phyloP scores from a whole-genome alignment of 1,140 invertebrate species.

The Bilobella aurantiaca region DNA sequence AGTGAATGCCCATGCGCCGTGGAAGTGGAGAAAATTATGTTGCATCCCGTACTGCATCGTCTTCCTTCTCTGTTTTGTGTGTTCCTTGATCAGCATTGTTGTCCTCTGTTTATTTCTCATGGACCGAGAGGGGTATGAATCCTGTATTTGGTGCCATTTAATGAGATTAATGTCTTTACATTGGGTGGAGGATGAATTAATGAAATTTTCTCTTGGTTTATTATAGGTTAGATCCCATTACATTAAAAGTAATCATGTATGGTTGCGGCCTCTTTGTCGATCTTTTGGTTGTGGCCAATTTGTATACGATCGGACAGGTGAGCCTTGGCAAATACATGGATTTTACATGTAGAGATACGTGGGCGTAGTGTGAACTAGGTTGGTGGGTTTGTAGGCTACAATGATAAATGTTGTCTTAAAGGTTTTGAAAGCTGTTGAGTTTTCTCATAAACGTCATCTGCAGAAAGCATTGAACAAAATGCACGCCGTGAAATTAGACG shows the following conservation, averaged over 20 bases:
- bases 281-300: constrained; percentile 67
- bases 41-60: constrained; percentile 64
- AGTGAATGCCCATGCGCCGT: too few species aligned
- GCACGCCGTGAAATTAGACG: constrained; percentile 62
- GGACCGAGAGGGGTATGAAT: constrained; percentile 11
- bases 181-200: too few species aligned
- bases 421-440: constrained; percentile 55
- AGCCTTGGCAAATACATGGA: constrained; percentile 10
- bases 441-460: constrained; percentile 69
- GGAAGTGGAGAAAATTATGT: constrained; percentile 77
- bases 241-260: constrained; percentile 39
- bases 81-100: constrained; percentile 39
- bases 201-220: too few species aligned
- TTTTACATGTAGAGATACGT: background rate
- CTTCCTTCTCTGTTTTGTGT: constrained; percentile 41
- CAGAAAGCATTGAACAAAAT: constrained; percentile 58
- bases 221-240: constrained; percentile 15
- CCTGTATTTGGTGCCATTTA: constrained; percentile 21
- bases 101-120: constrained; percentile 35
- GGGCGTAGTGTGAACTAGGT: too few species aligned
- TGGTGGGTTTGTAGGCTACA: too few species aligned
- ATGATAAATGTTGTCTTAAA: too few species aligned
- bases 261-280: constrained; percentile 43
- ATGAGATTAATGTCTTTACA: constrained; percentile 18
- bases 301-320: constrained; percentile 65